These are phyloP conservation scores for Neoaliturus tenellus DNA, from an alignment of 2,888 invertebrate genomes.

Conservation along the genomic window DNA sequence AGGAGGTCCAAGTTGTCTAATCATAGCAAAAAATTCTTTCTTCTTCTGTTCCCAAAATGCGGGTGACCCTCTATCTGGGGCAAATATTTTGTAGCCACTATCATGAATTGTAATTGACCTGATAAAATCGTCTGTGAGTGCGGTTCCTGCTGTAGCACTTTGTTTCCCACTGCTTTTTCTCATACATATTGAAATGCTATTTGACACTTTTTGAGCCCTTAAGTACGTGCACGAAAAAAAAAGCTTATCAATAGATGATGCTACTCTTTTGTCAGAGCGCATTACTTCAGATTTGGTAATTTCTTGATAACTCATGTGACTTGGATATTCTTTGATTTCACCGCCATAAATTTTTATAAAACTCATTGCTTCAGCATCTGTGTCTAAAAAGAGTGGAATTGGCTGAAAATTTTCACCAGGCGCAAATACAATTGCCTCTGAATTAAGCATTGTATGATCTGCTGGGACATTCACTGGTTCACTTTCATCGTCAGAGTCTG, in stretches of 20 bases:
- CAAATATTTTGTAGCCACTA: constrained; percentile 32
- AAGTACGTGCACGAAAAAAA: not conserved
- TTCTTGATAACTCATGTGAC: constrained; percentile 39
- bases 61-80: constrained; percentile 55
- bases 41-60: constrained; percentile 66
- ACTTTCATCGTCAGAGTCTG: constrained; percentile 25
- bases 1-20: constrained; percentile 63
- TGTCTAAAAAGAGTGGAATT: constrained; percentile 44
- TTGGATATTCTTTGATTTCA: constrained; percentile 34
- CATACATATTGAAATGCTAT: constrained; percentile 19
- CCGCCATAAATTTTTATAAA: constrained; percentile 57
- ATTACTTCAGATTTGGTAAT: constrained; percentile 55
- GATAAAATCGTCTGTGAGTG: not conserved
- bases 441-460: not conserved
- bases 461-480: constrained; percentile 33
- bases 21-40: constrained; percentile 64
- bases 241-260: not conserved
- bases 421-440: constrained; percentile 52
- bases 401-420: constrained; percentile 55
- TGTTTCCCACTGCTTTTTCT: constrained; percentile 47
- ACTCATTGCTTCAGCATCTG: constrained; percentile 52
- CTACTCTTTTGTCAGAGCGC: constrained; percentile 38
- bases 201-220: not conserved
- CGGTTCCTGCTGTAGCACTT: not conserved
- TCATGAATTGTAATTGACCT: not conserved